Conservation (phyloP, 2,888 invertebrate genomes). For the Drosophila monieri region DNA sequence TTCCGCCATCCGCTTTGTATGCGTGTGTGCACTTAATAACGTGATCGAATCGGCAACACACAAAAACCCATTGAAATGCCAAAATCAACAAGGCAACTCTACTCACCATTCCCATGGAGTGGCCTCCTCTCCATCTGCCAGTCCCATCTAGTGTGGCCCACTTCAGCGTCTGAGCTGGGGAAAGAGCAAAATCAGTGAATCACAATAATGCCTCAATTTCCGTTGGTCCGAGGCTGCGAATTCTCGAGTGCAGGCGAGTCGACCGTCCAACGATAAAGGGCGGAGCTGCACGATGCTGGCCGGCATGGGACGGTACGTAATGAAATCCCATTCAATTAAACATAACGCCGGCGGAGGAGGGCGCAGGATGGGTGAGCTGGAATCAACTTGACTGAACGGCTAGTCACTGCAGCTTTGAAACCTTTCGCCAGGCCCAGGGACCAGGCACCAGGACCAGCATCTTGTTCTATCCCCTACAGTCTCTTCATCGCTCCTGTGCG, state of each 20-base stretch:
- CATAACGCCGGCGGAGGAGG: slow-evolving; percentile 55
- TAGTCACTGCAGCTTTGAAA: slow-evolving; percentile 47
- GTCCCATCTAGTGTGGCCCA: slow-evolving; percentile 8
- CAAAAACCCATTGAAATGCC: slow-evolving; percentile 78
- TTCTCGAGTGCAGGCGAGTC: slow-evolving; percentile 28
- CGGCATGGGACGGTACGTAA: slow-evolving; percentile 50
- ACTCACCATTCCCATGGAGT: slow-evolving; percentile 5
- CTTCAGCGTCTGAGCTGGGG: slow-evolving; percentile 28
- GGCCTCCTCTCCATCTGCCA: neutral
- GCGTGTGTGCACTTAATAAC: slow-evolving; percentile 77
- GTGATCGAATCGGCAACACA: slow-evolving; percentile 77
- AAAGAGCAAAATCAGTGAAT: slow-evolving; percentile 75
- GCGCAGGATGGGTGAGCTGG: neutral
- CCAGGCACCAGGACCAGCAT: slow-evolving; percentile 7
- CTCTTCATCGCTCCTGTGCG: slow-evolving; percentile 25
- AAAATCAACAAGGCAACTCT: slow-evolving; percentile 72
- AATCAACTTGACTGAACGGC: slow-evolving; percentile 40
- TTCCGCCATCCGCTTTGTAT: slow-evolving; percentile 28
- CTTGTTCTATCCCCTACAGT: slow-evolving; percentile 3
- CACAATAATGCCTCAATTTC: slow-evolving; percentile 81
- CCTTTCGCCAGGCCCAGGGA: slow-evolving; percentile 6
- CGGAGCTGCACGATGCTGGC: slow-evolving; percentile 30
- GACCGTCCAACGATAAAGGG: slow-evolving; percentile 42
- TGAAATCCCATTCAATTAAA: slow-evolving; percentile 79
- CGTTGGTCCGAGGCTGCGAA: slow-evolving; percentile 56